phyloP scores from a whole-genome alignment of 2,797 vertebrate species.

The Huso huso region DNA sequence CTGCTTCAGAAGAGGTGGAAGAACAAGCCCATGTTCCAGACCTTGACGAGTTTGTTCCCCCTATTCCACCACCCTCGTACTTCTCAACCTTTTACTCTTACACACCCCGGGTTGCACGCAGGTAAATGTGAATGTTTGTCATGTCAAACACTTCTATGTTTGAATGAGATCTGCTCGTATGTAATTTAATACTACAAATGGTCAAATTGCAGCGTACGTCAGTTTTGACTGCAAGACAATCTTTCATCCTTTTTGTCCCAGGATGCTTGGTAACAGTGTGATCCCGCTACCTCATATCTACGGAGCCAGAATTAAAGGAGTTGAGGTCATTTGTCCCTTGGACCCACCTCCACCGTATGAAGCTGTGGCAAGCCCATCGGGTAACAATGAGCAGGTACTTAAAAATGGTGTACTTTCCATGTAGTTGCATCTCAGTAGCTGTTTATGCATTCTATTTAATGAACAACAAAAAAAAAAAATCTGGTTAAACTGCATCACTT shows the following conservation, averaged over 20 bases:
- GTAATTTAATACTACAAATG: background rate
- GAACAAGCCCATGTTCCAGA: constrained; percentile 48
- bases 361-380: constrained; percentile 40
- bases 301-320: constrained; percentile 55
- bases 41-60: constrained; percentile 67
- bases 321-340: constrained; percentile 68
- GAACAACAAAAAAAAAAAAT: no score
- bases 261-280: constrained; percentile 54
- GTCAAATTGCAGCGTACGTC: constrained; percentile 9
- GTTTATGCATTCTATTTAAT: no score
- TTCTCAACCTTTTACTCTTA: constrained; percentile 67
- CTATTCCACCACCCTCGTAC: constrained; percentile 73
- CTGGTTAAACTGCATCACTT: no score
- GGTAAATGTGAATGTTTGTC: constrained; percentile 43
- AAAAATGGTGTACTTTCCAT: no score
- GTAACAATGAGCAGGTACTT: constrained; percentile 43
- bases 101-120: constrained; percentile 48
- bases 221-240: constrained; percentile 13
- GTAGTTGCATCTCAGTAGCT: no score
- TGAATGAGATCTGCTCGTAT: no score
- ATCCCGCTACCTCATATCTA: constrained; percentile 69
- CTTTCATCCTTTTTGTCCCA: constrained; percentile 34
- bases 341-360: constrained; percentile 75
- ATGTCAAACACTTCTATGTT: no score
- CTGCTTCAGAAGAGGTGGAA: constrained; percentile 57